Conservation (phyloP, 2,797 vertebrate genomes). For the Mormyrus hasselquistii region DNA sequence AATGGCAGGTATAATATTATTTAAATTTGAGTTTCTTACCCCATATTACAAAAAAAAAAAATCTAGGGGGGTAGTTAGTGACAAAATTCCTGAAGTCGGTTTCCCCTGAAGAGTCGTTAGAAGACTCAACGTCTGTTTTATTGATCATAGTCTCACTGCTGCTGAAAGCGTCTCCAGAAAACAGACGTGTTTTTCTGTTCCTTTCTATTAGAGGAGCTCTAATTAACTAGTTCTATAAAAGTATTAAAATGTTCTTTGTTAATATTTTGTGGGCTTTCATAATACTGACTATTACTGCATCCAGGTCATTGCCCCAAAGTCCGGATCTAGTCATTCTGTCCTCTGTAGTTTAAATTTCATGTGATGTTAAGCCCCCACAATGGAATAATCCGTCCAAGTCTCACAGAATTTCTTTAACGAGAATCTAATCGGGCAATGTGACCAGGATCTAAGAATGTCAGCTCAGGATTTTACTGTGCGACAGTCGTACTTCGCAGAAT, state of each 20-base stretch:
- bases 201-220: background rate
- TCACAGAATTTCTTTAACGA: background rate
- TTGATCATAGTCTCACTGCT: background rate
- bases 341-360: background rate
- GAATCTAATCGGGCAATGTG: background rate
- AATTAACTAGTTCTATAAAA: background rate
- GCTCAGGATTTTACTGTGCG: background rate
- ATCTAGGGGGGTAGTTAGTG: background rate
- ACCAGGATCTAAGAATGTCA: background rate
- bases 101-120: background rate
- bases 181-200: background rate
- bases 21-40: background rate
- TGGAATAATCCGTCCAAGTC: background rate
- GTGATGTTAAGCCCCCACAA: background rate
- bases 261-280: background rate
- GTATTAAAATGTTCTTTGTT: background rate
- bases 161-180: background rate
- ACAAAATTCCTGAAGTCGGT: background rate
- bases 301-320: background rate
- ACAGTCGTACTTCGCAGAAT: background rate
- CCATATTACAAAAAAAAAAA: background rate
- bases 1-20: background rate
- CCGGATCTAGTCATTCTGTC: background rate
- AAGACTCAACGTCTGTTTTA: background rate
- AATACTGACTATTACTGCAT: background rate